phyloP scores from a whole-genome alignment of 2,888 invertebrate genomes.

The Podabrus alpinus region DNA sequence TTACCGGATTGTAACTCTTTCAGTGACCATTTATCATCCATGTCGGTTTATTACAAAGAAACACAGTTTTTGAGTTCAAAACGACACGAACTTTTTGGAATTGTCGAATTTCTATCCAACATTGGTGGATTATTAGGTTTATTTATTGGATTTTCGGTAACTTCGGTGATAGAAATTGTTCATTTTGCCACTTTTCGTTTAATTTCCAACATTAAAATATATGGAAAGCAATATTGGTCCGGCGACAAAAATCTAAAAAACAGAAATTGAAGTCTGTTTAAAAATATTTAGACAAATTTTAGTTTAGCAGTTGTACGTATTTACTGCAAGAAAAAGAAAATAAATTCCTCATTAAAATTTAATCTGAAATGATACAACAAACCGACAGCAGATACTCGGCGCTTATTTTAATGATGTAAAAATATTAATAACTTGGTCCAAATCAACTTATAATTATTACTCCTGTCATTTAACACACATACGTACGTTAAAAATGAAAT shows the following conservation, averaged over 20 bases:
- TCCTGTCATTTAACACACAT: no score
- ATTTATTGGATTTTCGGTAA: conserved; percentile 17
- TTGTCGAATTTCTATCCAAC: conserved; percentile 62
- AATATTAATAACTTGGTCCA: no score
- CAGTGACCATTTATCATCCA: conserved; percentile 62
- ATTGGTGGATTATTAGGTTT: conserved; percentile 59
- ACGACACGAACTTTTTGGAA: conserved; percentile 61
- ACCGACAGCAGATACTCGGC: no score
- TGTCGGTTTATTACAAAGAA: conserved; percentile 74
- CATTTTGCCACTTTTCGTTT: conserved; percentile 11
- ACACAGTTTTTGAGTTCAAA: conserved; percentile 62
- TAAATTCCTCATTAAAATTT: no score
- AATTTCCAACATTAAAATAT: conserved; percentile 11
- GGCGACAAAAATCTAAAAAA: background rate
- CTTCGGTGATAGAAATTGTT: conserved; percentile 8
- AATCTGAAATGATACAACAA: no score
- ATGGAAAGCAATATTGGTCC: conserved; percentile 6
- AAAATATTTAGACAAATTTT: no score
- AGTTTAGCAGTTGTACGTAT: no score
- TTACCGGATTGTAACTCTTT: conserved; percentile 31
- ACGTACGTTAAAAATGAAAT: no score
- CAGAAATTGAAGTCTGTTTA: no score
- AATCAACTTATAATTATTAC: no score
- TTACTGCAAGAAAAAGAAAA: no score
- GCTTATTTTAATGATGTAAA: no score